Conservation (phyloP, 2,113 vertebrate genomes). For the Macrotis lagotis region DNA sequence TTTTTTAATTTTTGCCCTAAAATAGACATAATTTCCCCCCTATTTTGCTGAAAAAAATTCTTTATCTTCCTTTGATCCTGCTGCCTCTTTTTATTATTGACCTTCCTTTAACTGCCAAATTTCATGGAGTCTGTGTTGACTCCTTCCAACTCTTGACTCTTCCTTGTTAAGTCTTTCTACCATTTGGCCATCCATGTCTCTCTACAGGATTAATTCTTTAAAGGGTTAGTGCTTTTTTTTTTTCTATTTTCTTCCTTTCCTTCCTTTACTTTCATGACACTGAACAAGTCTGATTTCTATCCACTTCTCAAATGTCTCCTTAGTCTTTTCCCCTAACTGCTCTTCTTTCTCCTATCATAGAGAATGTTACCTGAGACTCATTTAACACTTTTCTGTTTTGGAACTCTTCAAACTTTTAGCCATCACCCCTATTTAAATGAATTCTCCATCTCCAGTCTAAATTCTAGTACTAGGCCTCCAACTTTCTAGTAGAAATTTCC, state of each 20-base stretch:
- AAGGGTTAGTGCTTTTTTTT: neutral
- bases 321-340: neutral
- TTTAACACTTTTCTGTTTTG: neutral
- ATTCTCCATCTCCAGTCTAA: neutral
- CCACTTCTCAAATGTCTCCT: neutral
- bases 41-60: neutral
- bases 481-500: neutral
- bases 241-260: neutral
- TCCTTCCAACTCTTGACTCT: neutral
- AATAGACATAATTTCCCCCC: neutral
- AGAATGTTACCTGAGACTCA: neutral
- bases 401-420: neutral
- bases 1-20: neutral
- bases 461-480: neutral
- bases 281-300: neutral
- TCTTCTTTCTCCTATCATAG: neutral
- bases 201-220: neutral
- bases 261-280: neutral
- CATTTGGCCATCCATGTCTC: neutral
- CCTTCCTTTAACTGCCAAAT: neutral
- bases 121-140: neutral
- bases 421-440: neutral
- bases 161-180: neutral
- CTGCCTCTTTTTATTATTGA: neutral
- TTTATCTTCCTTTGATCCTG: neutral